Evolutionary conservation across 2,113 vertebrate species (phyloP), one percentile per base, ranked within the genome.

Genomic region (Paramormyrops kingsleyae): DNA sequence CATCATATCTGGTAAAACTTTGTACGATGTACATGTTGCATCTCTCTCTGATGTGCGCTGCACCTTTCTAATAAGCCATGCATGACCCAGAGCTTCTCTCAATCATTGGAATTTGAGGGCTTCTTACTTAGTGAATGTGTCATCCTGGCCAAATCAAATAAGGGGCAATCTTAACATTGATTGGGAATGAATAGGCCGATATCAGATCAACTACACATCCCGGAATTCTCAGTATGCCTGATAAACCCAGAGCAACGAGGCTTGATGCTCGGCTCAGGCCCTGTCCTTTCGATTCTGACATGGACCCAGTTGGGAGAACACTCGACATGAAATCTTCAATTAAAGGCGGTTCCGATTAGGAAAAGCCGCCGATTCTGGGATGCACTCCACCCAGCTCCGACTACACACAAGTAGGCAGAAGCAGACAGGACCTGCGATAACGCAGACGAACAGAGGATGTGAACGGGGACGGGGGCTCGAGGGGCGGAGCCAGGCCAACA

Each of bases 271-370:
- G 4, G 89, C 70, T 92, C 90, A 91, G 92, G 94, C 93, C 90
- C 93, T 66, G 0, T 93, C 94, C 93, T 94, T 94, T 95, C 91
- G 94, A 91, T 92, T 93, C 92, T 93, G 90, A 96, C 94, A 96
- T 95, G 91, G 91, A 93, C 92, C 93, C 89, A 93, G 87, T 91
- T 91, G 94, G 89, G 92, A 47, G 92, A 94, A 95, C 97, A 96
- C 94, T 95, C 95, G 89, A 96, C 95, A 95, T 92, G 95, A 95
- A 96, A 92, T 94, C 96, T 97, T 96, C 96, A 96, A 97, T 97
- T 97, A 97, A 94, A 95, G 96, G 92, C 94, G 96, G 96, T 96
- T 96, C 95, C 96, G 96, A 97, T 97, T 97, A 97, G 96, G 93
- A 96, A 96, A 77, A 94, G 94, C 95, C 95, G 96, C 95, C 94